phyloP scores from a whole-genome alignment of 2,113 vertebrate genomes.

The Dromas ardeola region DNA sequence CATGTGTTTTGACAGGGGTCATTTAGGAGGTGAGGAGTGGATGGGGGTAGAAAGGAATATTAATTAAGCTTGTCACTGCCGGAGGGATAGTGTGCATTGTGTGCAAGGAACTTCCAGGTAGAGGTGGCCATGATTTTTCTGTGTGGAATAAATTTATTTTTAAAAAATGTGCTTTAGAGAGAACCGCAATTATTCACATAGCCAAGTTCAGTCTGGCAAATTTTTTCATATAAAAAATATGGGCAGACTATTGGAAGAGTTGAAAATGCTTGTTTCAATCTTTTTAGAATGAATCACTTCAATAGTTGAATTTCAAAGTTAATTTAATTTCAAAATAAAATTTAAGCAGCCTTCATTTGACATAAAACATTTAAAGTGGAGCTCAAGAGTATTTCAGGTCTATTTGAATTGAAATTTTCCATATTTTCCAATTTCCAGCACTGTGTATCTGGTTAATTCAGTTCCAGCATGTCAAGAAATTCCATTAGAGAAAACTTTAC shows the following conservation, averaged over 20 bases:
- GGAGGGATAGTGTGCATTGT: not conserved
- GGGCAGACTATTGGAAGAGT: not conserved
- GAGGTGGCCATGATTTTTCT: not conserved
- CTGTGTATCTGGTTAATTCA: not conserved
- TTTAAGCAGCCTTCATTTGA: not conserved
- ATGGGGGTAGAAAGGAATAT: not conserved
- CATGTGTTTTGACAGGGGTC: slow-evolving; percentile 23
- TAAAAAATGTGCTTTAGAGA: not conserved
- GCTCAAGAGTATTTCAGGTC: not conserved
- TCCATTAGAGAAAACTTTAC: not conserved
- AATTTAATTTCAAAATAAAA: not conserved
- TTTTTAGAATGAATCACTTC: not conserved
- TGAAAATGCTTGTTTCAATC: not conserved
- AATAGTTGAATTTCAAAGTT: not conserved
- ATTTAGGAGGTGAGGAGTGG: not conserved
- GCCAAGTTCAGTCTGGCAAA: not conserved
- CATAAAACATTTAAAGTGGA: not conserved
- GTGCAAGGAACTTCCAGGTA: not conserved
- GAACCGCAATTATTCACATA: not conserved
- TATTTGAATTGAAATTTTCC: not conserved
- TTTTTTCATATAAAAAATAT: not conserved
- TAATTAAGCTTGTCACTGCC: slow-evolving; percentile 42
- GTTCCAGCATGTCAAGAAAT: not conserved
- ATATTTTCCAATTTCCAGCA: not conserved
- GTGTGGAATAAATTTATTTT: not conserved